phyloP scores from a whole-genome alignment of 2,888 invertebrate species.

The Cenopis cana region DNA sequence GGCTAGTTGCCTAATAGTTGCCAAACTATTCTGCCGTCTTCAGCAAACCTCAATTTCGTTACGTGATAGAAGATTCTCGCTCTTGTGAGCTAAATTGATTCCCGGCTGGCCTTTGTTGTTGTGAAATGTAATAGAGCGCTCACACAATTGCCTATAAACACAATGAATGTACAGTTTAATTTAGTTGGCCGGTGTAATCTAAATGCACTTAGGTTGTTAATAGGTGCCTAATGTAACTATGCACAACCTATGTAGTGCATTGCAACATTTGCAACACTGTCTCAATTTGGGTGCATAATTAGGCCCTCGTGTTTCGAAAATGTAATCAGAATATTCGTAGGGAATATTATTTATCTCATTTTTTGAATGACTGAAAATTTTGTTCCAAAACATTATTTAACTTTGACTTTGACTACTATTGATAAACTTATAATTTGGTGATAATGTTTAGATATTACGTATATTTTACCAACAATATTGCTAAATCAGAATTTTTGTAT shows the following conservation, averaged over 20 bases:
- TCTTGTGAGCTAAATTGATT: slow-evolving; percentile 62
- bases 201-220: slow-evolving; percentile 36
- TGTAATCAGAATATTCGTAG: not conserved
- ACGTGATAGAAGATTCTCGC: slow-evolving; percentile 39
- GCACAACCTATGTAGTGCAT: not conserved
- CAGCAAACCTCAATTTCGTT: slow-evolving; percentile 44
- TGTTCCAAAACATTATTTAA: no score
- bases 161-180: slow-evolving; percentile 58
- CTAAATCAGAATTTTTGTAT: no score
- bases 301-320: not conserved
- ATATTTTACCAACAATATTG: no score
- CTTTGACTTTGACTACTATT: no score
- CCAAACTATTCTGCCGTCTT: slow-evolving; percentile 36
- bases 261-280: not conserved
- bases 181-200: slow-evolving; percentile 50
- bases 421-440: no score
- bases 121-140: slow-evolving; percentile 57
- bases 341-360: no score
- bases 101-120: slow-evolving; percentile 58
- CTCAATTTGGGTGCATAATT: slow-evolving; percentile 1
- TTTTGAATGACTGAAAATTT: no score
- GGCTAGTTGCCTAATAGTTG: slow-evolving; percentile 38
- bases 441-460: no score
- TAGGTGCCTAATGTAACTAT: not conserved
- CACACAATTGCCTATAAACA: slow-evolving; percentile 52